Base-by-base conservation (phyloP, 2,113 vertebrate species). In the Nicator chloris region DNA sequence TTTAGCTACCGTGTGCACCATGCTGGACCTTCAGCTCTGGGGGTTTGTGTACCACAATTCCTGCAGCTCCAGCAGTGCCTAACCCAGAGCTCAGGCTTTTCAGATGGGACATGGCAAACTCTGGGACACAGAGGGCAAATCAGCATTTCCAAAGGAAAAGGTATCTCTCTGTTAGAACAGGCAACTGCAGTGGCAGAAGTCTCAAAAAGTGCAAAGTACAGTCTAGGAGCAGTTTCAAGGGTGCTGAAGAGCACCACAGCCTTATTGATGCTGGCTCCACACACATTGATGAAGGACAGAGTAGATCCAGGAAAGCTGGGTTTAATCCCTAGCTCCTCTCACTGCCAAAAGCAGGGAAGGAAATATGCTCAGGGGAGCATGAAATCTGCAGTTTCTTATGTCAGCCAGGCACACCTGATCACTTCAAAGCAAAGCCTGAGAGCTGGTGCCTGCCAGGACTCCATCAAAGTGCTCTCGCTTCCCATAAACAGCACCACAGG, bases 351-450 rank as follows among this genome's bases (percentile, higher is more conserved):
- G 53, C 76, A 44, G 68, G 77, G 57, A 86, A 92, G 95, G 92
- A 97, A 97, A 92, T n/a, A 90, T 2, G 92, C 96, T 96, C 90
- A 69, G 63, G 72, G 50, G 69, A 97, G 95, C 95, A 95, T 94
- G 93, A 96, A 95, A 94, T 93, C 86, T 93, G 66, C 51, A 49
- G 51, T 35, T 86, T 78, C 65, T 86, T 80, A 18, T 39, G 89
- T 65, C 95, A 97, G 75, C 79, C 93, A 97, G 45, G 50, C 71
- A 39, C 82, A 93, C 95, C 92, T 89, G 90, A 86, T 68, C 71
- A 47, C 53, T 91, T 82, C 90, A 90, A 90, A 93, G 86, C 69
- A 66, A 66, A 94, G 53, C 86, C 80, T 76, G 80, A 78, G 60
- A 93, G 83, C 71, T 59, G 4, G 4, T 57, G 59, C 37, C 78